Evolutionary conservation across 2,888 invertebrate species (phyloP).

Genomic region (Aplocera efformata): DNA sequence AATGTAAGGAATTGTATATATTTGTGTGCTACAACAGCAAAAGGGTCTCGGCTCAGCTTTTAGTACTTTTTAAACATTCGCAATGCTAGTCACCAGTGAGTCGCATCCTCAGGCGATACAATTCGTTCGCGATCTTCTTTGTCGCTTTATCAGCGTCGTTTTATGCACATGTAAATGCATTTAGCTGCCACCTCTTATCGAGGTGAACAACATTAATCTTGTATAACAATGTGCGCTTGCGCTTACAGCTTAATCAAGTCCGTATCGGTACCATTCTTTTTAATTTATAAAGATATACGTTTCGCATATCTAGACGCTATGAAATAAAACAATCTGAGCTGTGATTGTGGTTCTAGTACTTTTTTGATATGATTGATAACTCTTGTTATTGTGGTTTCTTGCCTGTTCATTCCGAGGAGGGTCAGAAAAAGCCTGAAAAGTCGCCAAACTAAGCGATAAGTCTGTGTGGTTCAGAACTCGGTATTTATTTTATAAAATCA

Average conservation of each 20-base stretch:
- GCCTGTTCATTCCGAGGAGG: no score
- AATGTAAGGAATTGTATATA: no score
- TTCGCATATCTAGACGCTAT: constrained; percentile 9
- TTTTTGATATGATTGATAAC: no score
- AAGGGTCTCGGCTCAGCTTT: no score
- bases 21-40: constrained; percentile 4
- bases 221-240: constrained; percentile 73
- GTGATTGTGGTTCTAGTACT: no score
- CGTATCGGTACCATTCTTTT: constrained; percentile 53
- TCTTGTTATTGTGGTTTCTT: no score
- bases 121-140: constrained; percentile 64
- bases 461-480: no score
- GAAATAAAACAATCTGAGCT: no score
- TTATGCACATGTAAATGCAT: constrained; percentile 80
- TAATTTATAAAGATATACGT: constrained; percentile 44
- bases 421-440: no score
- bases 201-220: constrained; percentile 75
- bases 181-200: constrained; percentile 77
- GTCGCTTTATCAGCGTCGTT: constrained; percentile 71
- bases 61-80: background rate
- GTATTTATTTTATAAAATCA: no score
- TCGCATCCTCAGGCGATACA: constrained; percentile 42
- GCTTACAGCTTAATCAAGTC: constrained; percentile 72
- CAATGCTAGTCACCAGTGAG: constrained; percentile 27
- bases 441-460: no score